Evolutionary conservation across 1,140 invertebrate genomes (phyloP).

Genomic region (Mylabris phalerata): DNA sequence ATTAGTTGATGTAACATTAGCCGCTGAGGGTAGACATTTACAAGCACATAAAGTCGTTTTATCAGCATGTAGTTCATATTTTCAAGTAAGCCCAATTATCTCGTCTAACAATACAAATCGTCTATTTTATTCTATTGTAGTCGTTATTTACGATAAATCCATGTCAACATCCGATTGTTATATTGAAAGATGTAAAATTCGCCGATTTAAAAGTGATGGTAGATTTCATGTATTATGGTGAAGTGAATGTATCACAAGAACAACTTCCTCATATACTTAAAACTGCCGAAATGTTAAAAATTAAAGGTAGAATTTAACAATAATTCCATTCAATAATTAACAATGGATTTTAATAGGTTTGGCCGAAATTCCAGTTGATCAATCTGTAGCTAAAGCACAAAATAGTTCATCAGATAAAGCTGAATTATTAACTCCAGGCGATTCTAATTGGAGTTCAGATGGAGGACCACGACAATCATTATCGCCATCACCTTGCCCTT

Average conservation of each 20-base stretch:
- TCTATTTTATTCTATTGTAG: slow-evolving; percentile 42
- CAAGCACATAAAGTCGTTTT: slow-evolving; percentile 81
- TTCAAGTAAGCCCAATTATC: slow-evolving; percentile 54
- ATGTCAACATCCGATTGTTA: slow-evolving; percentile 84
- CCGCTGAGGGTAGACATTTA: slow-evolving; percentile 74
- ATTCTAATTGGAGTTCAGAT: slow-evolving; percentile 44
- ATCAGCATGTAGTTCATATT: slow-evolving; percentile 81
- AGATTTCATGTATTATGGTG: slow-evolving; percentile 88
- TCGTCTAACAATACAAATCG: background rate
- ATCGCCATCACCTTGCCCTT: slow-evolving; percentile 42
- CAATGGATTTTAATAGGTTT: slow-evolving; percentile 47
- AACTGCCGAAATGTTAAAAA: slow-evolving; percentile 80
- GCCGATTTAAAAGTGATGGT: slow-evolving; percentile 81
- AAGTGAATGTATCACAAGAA: slow-evolving; percentile 84
- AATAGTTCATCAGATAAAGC: slow-evolving; percentile 46
- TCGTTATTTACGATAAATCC: slow-evolving; percentile 76
- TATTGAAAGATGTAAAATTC: slow-evolving; percentile 82
- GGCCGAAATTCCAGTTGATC: slow-evolving; percentile 72
- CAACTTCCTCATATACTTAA: slow-evolving; percentile 78
- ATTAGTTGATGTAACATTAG: slow-evolving; percentile 82
- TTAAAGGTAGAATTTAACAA: slow-evolving; percentile 51
- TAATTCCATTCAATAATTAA: background rate
- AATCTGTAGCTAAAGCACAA: slow-evolving; percentile 57
- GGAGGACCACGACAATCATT: slow-evolving; percentile 41
- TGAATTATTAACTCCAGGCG: slow-evolving; percentile 46